Conservation (phyloP, 2,113 vertebrate genomes). For the Glaucidium brasilianum region DNA sequence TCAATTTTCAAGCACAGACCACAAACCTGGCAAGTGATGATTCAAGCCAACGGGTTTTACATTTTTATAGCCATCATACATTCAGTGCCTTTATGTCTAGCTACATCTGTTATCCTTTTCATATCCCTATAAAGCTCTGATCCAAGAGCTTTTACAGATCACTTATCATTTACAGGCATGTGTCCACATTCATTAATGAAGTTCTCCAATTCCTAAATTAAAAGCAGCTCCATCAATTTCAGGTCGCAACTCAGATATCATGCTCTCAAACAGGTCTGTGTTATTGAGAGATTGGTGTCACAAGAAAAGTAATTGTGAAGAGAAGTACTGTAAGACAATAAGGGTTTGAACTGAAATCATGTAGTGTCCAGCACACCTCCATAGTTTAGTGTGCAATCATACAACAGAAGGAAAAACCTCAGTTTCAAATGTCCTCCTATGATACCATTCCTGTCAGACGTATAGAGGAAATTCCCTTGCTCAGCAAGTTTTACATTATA, state of each 20-base stretch:
- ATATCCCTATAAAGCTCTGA: background rate
- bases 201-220: background rate
- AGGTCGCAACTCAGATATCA: background rate
- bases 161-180: fast-evolving
- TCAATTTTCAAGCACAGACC: background rate
- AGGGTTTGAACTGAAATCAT: background rate
- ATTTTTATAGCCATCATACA: background rate
- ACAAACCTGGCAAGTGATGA: background rate
- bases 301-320: background rate
- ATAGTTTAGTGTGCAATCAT: background rate
- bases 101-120: background rate
- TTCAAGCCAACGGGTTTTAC: background rate
- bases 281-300: background rate
- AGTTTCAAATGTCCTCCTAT: background rate
- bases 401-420: background rate
- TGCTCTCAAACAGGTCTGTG: background rate
- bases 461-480: background rate
- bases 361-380: background rate
- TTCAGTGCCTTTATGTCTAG: background rate
- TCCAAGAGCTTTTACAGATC: background rate
- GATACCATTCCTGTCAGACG: background rate
- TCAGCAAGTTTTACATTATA: background rate
- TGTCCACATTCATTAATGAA: background rate
- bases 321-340: background rate
- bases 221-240: background rate